These are phyloP conservation scores for Pandemis heparana DNA, from an alignment of 2,888 invertebrate species.

Conservation along the genomic window DNA sequence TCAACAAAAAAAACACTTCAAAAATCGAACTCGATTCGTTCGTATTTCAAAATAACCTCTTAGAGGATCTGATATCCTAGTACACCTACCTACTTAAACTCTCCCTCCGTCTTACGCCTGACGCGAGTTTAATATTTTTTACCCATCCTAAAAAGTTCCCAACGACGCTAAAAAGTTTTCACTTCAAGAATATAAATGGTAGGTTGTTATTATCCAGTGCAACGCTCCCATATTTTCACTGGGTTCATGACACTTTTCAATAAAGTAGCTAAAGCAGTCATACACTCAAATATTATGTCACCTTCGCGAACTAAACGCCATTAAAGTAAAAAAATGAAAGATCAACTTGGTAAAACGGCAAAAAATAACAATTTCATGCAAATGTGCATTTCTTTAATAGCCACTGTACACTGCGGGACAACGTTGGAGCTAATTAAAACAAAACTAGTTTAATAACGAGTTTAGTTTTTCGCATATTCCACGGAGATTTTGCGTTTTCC, in stretches of 20 bases:
- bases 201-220: no score
- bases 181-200: no score
- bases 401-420: slow-evolving; percentile 32
- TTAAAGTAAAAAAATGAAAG: slow-evolving; percentile 34
- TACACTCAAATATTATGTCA: slow-evolving; percentile 32
- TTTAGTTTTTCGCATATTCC: neutral
- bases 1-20: no score
- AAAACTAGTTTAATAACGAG: neutral
- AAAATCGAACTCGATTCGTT: no score
- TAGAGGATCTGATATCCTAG: no score
- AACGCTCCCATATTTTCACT: neutral
- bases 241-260: neutral
- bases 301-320: slow-evolving; percentile 25
- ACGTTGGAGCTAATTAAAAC: neutral
- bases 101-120: no score
- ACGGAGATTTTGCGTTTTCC: neutral
- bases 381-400: slow-evolving; percentile 48
- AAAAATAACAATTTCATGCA: slow-evolving; percentile 51
- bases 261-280: slow-evolving; percentile 5
- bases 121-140: no score
- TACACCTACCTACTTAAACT: no score
- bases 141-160: no score
- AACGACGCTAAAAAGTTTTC: no score
- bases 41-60: no score
- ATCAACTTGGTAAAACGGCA: slow-evolving; percentile 34